phyloP scores from a whole-genome alignment of 2,888 invertebrate species.

The Trichopria drosophilae region DNA sequence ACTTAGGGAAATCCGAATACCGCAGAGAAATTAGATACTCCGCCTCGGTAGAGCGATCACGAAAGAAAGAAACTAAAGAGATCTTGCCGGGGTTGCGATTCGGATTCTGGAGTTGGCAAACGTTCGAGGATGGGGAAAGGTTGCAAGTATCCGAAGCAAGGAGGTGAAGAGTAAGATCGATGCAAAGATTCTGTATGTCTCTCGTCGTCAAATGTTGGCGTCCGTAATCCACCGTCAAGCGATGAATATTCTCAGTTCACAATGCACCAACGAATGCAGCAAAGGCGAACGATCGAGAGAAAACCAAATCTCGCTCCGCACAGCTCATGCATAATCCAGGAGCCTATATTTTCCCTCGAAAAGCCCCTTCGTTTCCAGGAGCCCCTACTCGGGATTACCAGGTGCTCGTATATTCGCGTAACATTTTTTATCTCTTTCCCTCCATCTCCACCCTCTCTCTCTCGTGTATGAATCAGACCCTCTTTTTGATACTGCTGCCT shows the following conservation, averaged over 20 bases:
- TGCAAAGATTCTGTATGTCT: too few relatives aligned
- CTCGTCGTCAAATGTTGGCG: conserved; percentile 9
- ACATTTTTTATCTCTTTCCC: conserved; percentile 8
- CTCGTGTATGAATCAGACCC: too few relatives aligned
- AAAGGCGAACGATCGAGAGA: conserved; percentile 25
- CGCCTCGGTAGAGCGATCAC: too few relatives aligned
- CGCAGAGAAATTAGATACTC: too few relatives aligned
- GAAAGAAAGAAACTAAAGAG: too few relatives aligned
- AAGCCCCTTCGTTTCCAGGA: conserved; percentile 21
- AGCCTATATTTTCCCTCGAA: conserved; percentile 35
- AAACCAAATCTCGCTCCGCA: conserved; percentile 27
- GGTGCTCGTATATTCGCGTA: not conserved
- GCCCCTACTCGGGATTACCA: conserved; percentile 4
- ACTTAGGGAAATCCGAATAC: too few relatives aligned
- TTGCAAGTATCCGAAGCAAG: too few relatives aligned
- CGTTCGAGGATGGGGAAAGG: too few relatives aligned
- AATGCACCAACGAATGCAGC: conserved; percentile 19
- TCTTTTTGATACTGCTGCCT: too few relatives aligned
- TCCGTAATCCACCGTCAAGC: conserved; percentile 13
- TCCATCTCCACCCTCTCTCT: conserved; percentile 1
- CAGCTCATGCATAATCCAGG: conserved; percentile 43
- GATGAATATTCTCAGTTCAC: conserved; percentile 17
- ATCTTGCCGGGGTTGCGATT: too few relatives aligned
- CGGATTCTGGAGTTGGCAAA: too few relatives aligned
- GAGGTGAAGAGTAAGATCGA: too few relatives aligned